Evolutionary conservation across 2,888 invertebrate species (phyloP).

Genomic region (Sussaba pulchella): DNA sequence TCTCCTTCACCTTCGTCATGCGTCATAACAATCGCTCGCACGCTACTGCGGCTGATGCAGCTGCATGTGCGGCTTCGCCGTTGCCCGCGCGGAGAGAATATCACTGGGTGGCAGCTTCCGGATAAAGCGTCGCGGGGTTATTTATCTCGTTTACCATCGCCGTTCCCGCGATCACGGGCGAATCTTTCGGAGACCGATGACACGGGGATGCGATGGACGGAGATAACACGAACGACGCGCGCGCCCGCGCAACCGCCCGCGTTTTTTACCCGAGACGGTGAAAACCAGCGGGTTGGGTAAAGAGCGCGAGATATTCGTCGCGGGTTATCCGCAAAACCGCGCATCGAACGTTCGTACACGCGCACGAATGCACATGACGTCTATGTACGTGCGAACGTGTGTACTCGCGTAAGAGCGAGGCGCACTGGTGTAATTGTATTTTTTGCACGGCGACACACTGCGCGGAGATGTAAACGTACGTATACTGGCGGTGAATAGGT

Average conservation of each 20-base stretch:
- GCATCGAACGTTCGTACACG: slow-evolving; percentile 35
- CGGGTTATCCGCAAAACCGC: slow-evolving; percentile 48
- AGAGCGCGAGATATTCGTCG: slow-evolving; percentile 51
- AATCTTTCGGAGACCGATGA: too few relatives aligned
- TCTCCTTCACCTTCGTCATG: too few relatives aligned
- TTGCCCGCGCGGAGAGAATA: too few relatives aligned
- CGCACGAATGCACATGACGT: slow-evolving; percentile 20
- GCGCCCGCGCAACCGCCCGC: slow-evolving; percentile 27
- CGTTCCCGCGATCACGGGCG: too few relatives aligned
- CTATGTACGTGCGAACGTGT: slow-evolving; percentile 4
- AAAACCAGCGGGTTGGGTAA: neutral
- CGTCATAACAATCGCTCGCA: too few relatives aligned
- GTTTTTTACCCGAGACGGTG: neutral
- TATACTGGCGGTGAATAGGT: slow-evolving; percentile 31
- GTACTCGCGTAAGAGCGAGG: too few relatives aligned
- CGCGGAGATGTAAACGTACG: slow-evolving; percentile 1
- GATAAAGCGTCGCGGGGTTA: too few relatives aligned
- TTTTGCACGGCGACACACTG: neutral
- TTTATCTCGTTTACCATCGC: too few relatives aligned
- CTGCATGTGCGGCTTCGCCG: too few relatives aligned
- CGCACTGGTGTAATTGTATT: neutral
- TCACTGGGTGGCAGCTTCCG: too few relatives aligned
- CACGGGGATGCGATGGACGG: neutral
- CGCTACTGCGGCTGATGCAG: too few relatives aligned
- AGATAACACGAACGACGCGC: neutral